A percentile compares a stretch with the other conserved stretches of the same genome.
These are phyloP conservation scores for Omphaloscelis lunosa DNA, from an alignment of 2,888 invertebrate species.

Conservation along the genomic window DNA sequence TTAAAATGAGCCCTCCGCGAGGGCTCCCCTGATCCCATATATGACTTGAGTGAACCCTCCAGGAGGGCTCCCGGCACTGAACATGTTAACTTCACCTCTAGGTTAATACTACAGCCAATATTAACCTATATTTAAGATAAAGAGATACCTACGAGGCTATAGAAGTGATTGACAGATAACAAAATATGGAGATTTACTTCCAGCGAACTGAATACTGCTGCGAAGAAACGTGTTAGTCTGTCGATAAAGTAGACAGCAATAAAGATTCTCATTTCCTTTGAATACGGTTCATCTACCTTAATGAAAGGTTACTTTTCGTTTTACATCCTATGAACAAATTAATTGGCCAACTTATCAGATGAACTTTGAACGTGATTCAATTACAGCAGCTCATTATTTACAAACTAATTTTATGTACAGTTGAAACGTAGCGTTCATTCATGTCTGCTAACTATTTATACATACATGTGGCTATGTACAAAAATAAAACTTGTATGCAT, in stretches of 20 bases:
- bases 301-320: slow-evolving; percentile 17
- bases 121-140: slow-evolving; percentile 23
- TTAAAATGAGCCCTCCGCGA: too few relatives aligned
- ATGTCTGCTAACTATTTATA: slow-evolving; percentile 70
- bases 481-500: slow-evolving; percentile 66
- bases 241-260: slow-evolving; percentile 17
- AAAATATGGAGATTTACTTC: slow-evolving; percentile 40
- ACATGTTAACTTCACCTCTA: slow-evolving; percentile 11
- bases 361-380: slow-evolving; percentile 20
- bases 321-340: slow-evolving; percentile 3
- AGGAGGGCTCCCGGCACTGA: too few relatives aligned
- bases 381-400: slow-evolving; percentile 49
- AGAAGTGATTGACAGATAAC: slow-evolving; percentile 34
- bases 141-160: neutral
- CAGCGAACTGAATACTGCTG: slow-evolving; percentile 25
- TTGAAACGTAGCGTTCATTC: slow-evolving; percentile 72
- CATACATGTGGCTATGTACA: slow-evolving; percentile 50
- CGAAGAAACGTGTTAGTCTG: slow-evolving; percentile 20
- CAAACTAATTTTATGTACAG: slow-evolving; percentile 48
- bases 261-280: slow-evolving; percentile 36
- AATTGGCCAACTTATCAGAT: slow-evolving; percentile 23
- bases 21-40: too few relatives aligned
- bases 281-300: neutral
- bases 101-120: slow-evolving; percentile 11
- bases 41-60: too few relatives aligned